These are phyloP conservation scores for Dolichoris vasculosae DNA, from an alignment of 1,140 invertebrate species.

Conservation along the genomic window DNA sequence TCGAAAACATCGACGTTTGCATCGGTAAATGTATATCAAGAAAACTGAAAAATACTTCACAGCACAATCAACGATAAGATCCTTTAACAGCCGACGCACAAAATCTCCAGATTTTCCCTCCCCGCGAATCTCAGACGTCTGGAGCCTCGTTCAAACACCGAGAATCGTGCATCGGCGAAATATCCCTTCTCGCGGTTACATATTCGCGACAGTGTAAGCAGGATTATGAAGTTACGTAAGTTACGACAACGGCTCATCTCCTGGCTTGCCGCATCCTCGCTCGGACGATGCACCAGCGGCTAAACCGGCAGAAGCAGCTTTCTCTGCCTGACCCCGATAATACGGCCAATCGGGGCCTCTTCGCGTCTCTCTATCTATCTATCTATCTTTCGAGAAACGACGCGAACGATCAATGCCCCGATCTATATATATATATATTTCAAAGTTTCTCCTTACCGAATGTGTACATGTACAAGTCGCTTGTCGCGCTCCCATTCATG, in stretches of 20 bases:
- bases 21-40: neutral
- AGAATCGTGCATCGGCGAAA: neutral
- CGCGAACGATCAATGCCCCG: neutral
- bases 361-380: neutral
- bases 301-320: constrained; percentile 60
- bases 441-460: constrained; percentile 22
- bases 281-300: constrained; percentile 52
- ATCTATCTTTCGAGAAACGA: constrained; percentile 7
- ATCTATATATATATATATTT: constrained; percentile 7
- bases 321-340: constrained; percentile 69
- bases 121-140: neutral
- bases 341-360: neutral
- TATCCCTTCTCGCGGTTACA: neutral
- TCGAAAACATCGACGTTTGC: neutral
- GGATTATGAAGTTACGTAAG: constrained; percentile 41
- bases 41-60: neutral
- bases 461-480: neutral
- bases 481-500: constrained; percentile 2
- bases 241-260: neutral
- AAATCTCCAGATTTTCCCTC: neutral
- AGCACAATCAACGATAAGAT: neutral
- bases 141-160: neutral
- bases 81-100: neutral
- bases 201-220: neutral
- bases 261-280: neutral